Base-by-base conservation (phyloP, 2,797 vertebrate genomes). In the Pelochelys cantorii region DNA sequence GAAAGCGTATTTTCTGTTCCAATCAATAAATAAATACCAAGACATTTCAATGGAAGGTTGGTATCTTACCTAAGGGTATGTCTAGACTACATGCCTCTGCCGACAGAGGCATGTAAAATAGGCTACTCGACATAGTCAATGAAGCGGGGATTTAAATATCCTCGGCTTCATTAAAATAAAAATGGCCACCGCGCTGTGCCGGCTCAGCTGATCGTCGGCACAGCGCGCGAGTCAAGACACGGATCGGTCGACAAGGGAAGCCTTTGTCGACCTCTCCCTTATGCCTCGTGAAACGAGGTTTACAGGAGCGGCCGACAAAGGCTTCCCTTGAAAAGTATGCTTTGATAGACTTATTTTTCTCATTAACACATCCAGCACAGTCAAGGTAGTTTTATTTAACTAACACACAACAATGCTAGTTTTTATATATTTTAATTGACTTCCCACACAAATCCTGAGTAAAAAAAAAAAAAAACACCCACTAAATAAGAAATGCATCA, bases 361-460 rank as follows among this genome's bases (percentile, higher is more conserved):
- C 87, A 15, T 84, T 74, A 88, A 83, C 56, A 17, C 5, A 60
- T 48, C 57, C 31, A n/a, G 23, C 52, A 85, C 11, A 62, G 34
- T 81, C n/a, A 84, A 7, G 17, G 54, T 4, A 83, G 3, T 65
- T 95, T 88, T 77, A 55, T 56, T 37, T 31, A 74, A 85, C 7
- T 37, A 86, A 92, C 91, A 85, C 56, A 93, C 12, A 84, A 84
- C 25, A n/a, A 65, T n/a, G 62, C 62, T 65, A 27, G 68, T 52
- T 91, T 91, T 85, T 80, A 5, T 20, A 56, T n/a, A 0, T 83
- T 81, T 78, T 29, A 42, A 82, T 74, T 42, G 79, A 60, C 92
- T 86, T 17, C 81, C 79, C 87, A 84, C 8, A 83, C 62, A n/a
- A 65, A n/a, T 65, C 31, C 62, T 18, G 42, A 87, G 83, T 10